Evolutionary conservation across 1,140 invertebrate genomes (phyloP), one percentile per base, ranked within the genome.

Genomic region (Brevipalpus yothersi): DNA sequence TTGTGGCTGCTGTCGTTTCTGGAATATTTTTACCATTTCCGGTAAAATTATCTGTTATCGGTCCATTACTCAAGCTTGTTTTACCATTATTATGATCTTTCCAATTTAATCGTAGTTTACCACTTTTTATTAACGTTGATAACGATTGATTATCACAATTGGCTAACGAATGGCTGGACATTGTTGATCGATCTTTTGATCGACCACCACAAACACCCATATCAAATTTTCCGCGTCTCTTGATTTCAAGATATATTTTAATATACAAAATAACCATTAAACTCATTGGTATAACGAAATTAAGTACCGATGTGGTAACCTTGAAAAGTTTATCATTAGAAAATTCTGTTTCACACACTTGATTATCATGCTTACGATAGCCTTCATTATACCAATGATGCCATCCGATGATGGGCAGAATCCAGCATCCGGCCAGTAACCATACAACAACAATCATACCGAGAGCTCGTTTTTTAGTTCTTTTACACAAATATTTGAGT

Each of bases 401-500:
- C 76, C 76, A 78, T 12, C 72, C 71, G 11, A 75, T 68, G 60
- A 78, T 76, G 0, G 73, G 73, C 7, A 75, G 67, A 15, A 76
- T 69, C 76, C 76, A 78, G 12, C 76, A 61, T 10, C 69, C 69
- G 0, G 75, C 75, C 3, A 73, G 65, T 39, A 71, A 63, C 76
- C 76, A 78, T 2, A 75, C 76, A 8, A 72, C 61, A 8, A 71
- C 75, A 54, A 79, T 79, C 69, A 75, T 74, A 13, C 73, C 65
- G 9, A 72, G 63, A 3, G 78, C 78, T 53, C 78, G 63, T 58
- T 72, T 72, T 61, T 77, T 76, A 5, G 79, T 80, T 59, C 79
- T 64, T 65, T 75, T 74, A 15, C 75, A 68, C 17, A 80, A 68
- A 66, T 80, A 80, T 58, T 75, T 72, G 1, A 80, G 65, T 31